Base-by-base conservation (phyloP, 1,140 invertebrate genomes). In the Philotrypesis tridentata region DNA sequence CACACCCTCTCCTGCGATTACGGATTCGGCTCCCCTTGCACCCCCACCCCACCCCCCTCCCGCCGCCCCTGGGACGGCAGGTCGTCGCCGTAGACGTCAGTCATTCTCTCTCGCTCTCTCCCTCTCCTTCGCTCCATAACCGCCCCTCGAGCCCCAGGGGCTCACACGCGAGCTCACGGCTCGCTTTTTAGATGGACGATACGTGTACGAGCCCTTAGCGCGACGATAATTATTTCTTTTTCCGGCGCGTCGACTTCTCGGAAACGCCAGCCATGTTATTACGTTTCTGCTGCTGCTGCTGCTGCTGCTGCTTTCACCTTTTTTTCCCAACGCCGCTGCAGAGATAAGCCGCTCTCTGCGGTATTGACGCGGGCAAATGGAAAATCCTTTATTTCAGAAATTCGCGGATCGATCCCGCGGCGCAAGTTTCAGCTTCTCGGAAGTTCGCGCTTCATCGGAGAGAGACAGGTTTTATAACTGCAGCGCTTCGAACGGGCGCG, bases 1-100 rank as follows among this genome's bases (percentile, higher is more conserved):
- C 77, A 72, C 67, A 61, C 77, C 68, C 77, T 72, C 67, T 61
- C 23, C 9, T 25, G 37, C 40, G 27, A 78, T 70, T 68, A 63
- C 63, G 21, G 40, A 60, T 11, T 80, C 70, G 55, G 61, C n/a
- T 43, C 27, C 27, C n/a, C 75, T 9, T 37, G 9, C 33, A 9
- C 33, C 33, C 3, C 33, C 33, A 5, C n/a, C n/a, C n/a, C n/a
- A n/a, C n/a, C n/a, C n/a, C n/a, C n/a, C n/a, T n/a, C n/a, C n/a
- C n/a, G n/a, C n/a, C n/a, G n/a, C n/a, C 63, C 31, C n/a, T 14
- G 21, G 14, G 72, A 12, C 74, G 74, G 21, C 74, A 61, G 73
- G 74, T 48, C 65, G 68, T 71, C 77, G 68, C n/a, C 31, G 29
- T 29, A 33, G 4, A 29, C 25, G 25, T 31, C 29, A 67, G 17